These are phyloP conservation scores for Pygocentrus nattereri DNA, from an alignment of 2,797 vertebrate species.

Conservation along the genomic window DNA sequence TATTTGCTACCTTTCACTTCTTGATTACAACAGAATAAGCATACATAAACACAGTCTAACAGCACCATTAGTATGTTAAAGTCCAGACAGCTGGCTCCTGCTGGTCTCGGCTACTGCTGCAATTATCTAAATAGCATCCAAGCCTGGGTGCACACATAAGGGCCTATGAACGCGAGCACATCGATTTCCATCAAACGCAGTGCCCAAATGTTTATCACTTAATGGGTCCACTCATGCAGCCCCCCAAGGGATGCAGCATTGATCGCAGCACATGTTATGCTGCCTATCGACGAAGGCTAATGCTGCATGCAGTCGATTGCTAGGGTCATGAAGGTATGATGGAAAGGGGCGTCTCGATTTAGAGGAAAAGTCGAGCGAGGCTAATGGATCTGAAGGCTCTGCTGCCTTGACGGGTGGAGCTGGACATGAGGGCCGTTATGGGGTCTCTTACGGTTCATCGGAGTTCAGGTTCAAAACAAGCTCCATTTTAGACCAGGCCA, in stretches of 20 bases:
- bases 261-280: conserved; percentile 45
- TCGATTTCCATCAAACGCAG: conserved; percentile 62
- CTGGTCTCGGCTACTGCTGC: conserved; percentile 25
- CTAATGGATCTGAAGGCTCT: conserved; percentile 15
- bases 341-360: background rate
- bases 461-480: background rate
- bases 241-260: conserved; percentile 40
- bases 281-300: conserved; percentile 51
- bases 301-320: conserved; percentile 27
- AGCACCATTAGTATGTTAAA: background rate
- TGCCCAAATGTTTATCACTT: conserved; percentile 61
- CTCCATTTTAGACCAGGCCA: too few species aligned
- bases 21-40: background rate
- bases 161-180: conserved; percentile 29
- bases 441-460: background rate
- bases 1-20: conserved; percentile 7
- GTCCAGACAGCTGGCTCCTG: conserved; percentile 21
- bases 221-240: conserved; percentile 44
- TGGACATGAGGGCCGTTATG: background rate
- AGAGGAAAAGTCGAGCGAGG: background rate
- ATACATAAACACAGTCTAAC: background rate
- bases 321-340: conserved; percentile 25
- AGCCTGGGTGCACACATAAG: background rate
- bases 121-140: background rate
- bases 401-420: background rate